These are phyloP conservation scores for Dendrocopos noguchii DNA, from an alignment of 2,113 vertebrate genomes.

Conservation along the genomic window DNA sequence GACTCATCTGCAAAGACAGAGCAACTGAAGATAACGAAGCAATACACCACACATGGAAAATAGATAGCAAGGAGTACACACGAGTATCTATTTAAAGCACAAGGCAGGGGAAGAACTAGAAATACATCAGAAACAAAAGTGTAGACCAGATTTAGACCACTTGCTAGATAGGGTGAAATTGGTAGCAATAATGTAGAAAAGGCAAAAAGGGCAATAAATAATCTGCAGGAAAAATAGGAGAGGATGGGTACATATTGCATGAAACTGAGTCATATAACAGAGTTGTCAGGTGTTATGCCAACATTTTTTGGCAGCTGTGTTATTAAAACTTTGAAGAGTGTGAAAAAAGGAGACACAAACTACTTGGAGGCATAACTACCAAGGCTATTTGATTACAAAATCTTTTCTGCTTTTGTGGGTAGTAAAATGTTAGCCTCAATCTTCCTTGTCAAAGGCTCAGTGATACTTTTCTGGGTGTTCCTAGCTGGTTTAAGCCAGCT, in stretches of 20 bases:
- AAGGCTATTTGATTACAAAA: background rate
- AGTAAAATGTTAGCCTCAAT: background rate
- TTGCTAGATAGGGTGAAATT: background rate
- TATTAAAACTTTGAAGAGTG: background rate
- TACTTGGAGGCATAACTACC: background rate
- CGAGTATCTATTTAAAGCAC: background rate
- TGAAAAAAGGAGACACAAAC: background rate
- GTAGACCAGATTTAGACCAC: background rate
- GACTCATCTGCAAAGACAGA: background rate
- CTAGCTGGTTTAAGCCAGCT: background rate
- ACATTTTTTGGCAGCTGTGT: background rate
- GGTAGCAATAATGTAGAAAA: background rate
- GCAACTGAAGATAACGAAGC: background rate
- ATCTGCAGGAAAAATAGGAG: background rate
- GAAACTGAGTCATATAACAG: background rate
- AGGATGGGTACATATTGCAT: background rate
- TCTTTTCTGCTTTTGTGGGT: background rate
- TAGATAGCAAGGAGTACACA: background rate
- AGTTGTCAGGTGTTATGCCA: slow-evolving; percentile 19
- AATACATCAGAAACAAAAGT: background rate
- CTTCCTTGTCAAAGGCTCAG: background rate
- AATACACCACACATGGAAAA: background rate
- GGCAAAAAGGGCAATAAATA: background rate
- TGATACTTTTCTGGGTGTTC: background rate
- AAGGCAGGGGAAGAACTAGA: background rate